phyloP scores from a whole-genome alignment of 2,888 invertebrate genomes.

The Sphaerophoria rueppellii region DNA sequence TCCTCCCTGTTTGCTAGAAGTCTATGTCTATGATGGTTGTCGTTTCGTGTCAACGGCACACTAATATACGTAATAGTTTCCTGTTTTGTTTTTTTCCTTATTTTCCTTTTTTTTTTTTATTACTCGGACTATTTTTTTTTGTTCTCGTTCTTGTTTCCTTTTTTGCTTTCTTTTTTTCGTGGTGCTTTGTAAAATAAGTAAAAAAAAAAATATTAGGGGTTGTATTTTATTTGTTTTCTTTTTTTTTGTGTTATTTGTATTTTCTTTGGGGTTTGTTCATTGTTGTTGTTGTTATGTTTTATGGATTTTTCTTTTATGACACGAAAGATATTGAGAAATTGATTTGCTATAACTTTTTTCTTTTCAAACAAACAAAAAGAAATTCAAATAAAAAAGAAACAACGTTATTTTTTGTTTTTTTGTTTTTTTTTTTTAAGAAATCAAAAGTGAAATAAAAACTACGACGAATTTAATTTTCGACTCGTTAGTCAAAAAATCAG shows the following conservation, averaged over 20 bases:
- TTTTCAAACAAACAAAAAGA: constrained; percentile 7
- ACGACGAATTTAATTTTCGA: neutral
- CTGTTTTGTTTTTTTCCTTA: constrained; percentile 28
- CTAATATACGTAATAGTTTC: constrained; percentile 70
- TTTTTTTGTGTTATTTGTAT: constrained; percentile 1
- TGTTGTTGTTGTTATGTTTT: constrained; percentile 29
- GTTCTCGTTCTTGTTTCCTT: constrained; percentile 5
- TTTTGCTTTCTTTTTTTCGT: constrained; percentile 4
- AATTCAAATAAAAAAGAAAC: neutral
- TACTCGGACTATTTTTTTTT: neutral
- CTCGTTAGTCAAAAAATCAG: neutral
- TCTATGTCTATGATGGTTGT: constrained; percentile 39
- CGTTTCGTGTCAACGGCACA: constrained; percentile 64
- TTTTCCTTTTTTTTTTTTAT: constrained; percentile 17
- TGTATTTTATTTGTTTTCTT: constrained; percentile 19
- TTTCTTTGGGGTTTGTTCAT: neutral
- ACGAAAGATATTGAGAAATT: constrained; percentile 44
- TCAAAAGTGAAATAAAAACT: neutral
- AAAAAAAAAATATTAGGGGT: constrained; percentile 31
- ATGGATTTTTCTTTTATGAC: constrained; percentile 33
- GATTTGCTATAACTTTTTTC: constrained; percentile 31
- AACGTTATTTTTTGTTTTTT: neutral
- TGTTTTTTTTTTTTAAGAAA: neutral
- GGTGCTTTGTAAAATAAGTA: constrained; percentile 21
- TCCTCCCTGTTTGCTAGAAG: constrained; percentile 11